Percentiles rank a stretch among this genome's conserved stretches.
These are phyloP conservation scores for Orthonyx spaldingii DNA, from an alignment of 2,113 vertebrate species.

Conservation along the genomic window DNA sequence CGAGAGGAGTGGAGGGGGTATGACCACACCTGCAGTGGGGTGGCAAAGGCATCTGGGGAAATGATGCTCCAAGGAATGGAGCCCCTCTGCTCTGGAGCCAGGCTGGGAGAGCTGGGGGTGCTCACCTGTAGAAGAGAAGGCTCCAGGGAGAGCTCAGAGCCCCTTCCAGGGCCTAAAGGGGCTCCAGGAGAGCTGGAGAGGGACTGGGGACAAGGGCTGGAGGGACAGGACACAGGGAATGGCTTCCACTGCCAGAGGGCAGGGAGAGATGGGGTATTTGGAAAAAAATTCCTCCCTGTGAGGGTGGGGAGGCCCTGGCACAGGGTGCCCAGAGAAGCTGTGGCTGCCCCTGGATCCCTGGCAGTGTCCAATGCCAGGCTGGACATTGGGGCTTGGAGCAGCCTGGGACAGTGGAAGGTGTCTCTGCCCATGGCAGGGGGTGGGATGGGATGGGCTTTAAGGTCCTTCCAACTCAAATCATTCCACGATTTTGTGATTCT, in stretches of 20 bases:
- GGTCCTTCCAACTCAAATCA: not conserved
- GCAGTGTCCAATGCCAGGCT: not conserved
- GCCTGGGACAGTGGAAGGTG: not conserved
- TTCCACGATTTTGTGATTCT: not conserved
- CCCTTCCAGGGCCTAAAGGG: not conserved
- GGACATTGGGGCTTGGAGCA: not conserved
- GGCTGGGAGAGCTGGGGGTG: not conserved
- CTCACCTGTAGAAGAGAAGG: not conserved
- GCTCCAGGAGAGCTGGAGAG: not conserved
- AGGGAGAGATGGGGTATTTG: not conserved
- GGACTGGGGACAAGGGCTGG: not conserved
- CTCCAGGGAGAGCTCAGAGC: not conserved
- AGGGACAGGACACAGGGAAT: not conserved
- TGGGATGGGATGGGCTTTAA: not conserved
- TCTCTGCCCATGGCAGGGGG: not conserved
- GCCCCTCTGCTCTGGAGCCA: not conserved
- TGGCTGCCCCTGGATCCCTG: not conserved
- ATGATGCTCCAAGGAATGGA: not conserved
- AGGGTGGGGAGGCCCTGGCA: not conserved
- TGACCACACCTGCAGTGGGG: not conserved
- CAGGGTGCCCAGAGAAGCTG: not conserved
- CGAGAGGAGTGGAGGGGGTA: not conserved
- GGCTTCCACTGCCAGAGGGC: not conserved
- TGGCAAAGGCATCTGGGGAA: not conserved
- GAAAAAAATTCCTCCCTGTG: not conserved